Percentiles rank a stretch among this genome's conserved stretches.
phyloP scores from a whole-genome alignment of 2,113 vertebrate species.

The Tupaia tana region DNA sequence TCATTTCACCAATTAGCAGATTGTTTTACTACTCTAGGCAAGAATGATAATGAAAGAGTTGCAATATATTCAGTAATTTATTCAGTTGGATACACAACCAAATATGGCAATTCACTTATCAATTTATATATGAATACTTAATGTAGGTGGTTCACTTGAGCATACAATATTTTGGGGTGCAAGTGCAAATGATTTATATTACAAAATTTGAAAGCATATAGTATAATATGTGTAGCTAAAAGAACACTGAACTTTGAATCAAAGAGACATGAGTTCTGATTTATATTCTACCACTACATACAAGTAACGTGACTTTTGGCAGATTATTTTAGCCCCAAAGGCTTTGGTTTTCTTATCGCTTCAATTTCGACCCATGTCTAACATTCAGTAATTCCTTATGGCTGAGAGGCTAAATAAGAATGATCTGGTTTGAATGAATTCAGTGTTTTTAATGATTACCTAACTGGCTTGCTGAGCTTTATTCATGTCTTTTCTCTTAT shows the following conservation, averaged over 20 bases:
- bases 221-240: background rate
- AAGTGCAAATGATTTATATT: background rate
- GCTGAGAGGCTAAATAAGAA: background rate
- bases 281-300: background rate
- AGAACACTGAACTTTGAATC: background rate
- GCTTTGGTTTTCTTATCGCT: background rate
- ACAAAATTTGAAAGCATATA: background rate
- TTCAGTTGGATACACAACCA: background rate
- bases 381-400: background rate
- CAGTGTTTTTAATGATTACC: background rate
- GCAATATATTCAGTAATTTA: background rate
- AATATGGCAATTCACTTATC: background rate
- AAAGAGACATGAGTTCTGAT: background rate
- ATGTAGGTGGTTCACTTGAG: background rate
- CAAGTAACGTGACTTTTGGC: background rate
- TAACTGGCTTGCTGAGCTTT: background rate
- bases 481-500: background rate
- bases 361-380: background rate
- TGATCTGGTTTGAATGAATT: slow-evolving; percentile 7
- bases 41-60: background rate
- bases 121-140: background rate
- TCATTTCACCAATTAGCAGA: background rate
- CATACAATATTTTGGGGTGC: background rate
- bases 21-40: background rate
- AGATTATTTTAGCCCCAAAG: background rate